Evolutionary conservation across 2,888 invertebrate genomes (phyloP).

Genomic region (Lasioglossum malachurum): DNA sequence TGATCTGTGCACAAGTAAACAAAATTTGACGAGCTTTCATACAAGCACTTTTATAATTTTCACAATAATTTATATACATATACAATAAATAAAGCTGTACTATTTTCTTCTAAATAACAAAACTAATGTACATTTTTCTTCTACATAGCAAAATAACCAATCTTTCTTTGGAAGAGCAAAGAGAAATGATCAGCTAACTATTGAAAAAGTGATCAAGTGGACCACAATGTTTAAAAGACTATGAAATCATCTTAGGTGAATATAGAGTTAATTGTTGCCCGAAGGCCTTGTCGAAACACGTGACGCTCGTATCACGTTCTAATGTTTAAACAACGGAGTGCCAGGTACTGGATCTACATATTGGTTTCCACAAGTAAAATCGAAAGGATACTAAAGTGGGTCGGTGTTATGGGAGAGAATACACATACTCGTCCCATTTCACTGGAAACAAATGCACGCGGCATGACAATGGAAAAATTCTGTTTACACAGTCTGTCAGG

Average conservation of each 20-base stretch:
- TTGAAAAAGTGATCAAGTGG: too few relatives aligned
- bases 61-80: too few relatives aligned
- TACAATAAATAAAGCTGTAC: too few relatives aligned
- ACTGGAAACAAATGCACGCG: conserved; percentile 45
- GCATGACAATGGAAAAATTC: conserved; percentile 67
- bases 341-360: conserved; percentile 18
- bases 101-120: too few relatives aligned
- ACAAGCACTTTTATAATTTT: too few relatives aligned
- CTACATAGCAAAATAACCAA: too few relatives aligned
- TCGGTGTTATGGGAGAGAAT: conserved; percentile 51
- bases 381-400: conserved; percentile 59
- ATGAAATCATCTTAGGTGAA: background rate
- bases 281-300: background rate
- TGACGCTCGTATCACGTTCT: background rate
- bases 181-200: too few relatives aligned
- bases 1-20: too few relatives aligned
- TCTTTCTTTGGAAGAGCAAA: too few relatives aligned
- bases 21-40: too few relatives aligned
- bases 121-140: too few relatives aligned
- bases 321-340: background rate
- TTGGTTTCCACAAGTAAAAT: conserved; percentile 51
- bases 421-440: conserved; percentile 42
- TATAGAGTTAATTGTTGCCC: background rate
- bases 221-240: background rate
- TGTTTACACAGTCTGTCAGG: conserved; percentile 67